These are phyloP conservation scores for Ips nitidus DNA, from an alignment of 1,140 invertebrate species.

Conservation along the genomic window DNA sequence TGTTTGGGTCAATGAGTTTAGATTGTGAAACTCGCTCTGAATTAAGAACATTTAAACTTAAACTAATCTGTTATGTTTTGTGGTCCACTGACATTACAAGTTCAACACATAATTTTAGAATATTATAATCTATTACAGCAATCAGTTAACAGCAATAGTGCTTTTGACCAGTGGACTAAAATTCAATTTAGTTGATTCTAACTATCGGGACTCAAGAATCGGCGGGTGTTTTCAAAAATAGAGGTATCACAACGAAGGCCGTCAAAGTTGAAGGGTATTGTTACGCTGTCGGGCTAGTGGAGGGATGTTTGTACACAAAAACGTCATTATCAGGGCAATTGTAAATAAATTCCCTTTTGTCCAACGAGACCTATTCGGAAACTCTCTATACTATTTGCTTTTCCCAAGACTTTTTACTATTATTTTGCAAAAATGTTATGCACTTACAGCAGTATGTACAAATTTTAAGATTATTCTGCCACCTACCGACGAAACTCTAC, in stretches of 20 bases:
- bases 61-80: neutral
- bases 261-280: slow-evolving; percentile 24
- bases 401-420: too few species aligned
- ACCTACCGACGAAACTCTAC: too few species aligned
- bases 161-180: neutral
- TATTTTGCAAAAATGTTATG: too few species aligned
- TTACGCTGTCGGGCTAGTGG: slow-evolving; percentile 21
- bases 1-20: neutral
- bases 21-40: neutral
- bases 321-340: slow-evolving; percentile 41
- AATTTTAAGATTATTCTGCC: too few species aligned
- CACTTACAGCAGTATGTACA: too few species aligned
- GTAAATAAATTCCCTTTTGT: slow-evolving; percentile 35
- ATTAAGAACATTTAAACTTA: neutral
- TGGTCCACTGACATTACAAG: neutral
- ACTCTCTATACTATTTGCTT: too few species aligned
- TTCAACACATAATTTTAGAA: neutral
- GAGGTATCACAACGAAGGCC: slow-evolving; percentile 15
- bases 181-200: slow-evolving; percentile 10
- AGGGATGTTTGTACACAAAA: slow-evolving; percentile 41
- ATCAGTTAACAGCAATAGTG: neutral
- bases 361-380: too few species aligned
- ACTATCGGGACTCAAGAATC: neutral
- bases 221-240: slow-evolving; percentile 25
- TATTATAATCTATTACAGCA: neutral